Base-by-base conservation (phyloP, 1,140 invertebrate genomes). In the Cydia pomonella region DNA sequence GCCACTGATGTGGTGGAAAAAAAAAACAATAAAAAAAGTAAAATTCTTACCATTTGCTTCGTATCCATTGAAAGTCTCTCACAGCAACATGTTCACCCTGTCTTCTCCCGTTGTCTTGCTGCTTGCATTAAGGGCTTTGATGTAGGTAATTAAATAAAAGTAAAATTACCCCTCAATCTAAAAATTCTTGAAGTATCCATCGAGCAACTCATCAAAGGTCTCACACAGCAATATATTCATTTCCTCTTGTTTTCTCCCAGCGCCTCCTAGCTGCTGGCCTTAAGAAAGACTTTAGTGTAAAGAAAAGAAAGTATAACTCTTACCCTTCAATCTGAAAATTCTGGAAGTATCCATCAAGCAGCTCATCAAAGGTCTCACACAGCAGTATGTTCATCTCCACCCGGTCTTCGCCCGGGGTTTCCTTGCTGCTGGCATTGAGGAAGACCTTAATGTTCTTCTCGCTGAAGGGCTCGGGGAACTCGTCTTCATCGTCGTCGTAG, bases 171-270 rank as follows among this genome's bases (percentile, higher is more conserved):
- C 27, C 88, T 97, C 96, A 81, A 97, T 95, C 29, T 88, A 92
- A 82, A 96, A 97, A 80, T 96, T 95, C 38, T 95, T 89, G 84
- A 97, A 97, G 80, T 97, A 97, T 0, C 95, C 95, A 73, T 95
- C 91, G 0, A 96, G 87, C 2, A 96, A 88, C 77, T 96, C 95
- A 50, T 95, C 92, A 27, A 96, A 90, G 73, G 96, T 96, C 79
- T 96, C 96, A 84, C 96, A 96, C 62, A 97, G 95, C 75, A 96
- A 94, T 94, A 97, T 96, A 78, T 96, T 95, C 88, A 97, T 96
- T 7, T 95, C 95, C 6, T 93, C 72, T 83, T 80, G 0, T 81
- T 76, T 10, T 91, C 85, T 0, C 87, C 84, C 0, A 66, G 74
- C 0, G 72, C 75, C 44, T 83, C 80, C 23, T 41, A 6, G 33